Evolutionary conservation across 1,140 invertebrate species (phyloP), one percentile per base, ranked within the genome.

Genomic region (Monomorium pharaonis): DNA sequence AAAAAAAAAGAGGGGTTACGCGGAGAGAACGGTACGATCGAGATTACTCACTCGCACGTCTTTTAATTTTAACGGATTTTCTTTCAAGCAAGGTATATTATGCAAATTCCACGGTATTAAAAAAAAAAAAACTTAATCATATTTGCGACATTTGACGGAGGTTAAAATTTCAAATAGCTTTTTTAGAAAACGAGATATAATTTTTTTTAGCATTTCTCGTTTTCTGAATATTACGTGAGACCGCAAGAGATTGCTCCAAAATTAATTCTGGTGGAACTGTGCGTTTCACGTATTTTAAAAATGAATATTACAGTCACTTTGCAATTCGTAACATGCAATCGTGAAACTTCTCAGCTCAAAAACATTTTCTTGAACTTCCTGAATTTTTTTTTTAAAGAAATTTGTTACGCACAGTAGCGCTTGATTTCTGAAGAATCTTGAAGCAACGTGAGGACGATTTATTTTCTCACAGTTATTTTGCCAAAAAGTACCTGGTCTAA

Each of bases 401-500:
- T 72, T 58, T 12, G 12, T 83, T 47, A 56, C n/a, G 37, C 24
- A 21, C 33, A 12, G 5, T 0, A 72, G 24, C 16, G 30, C 1
- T 0, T 2, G n/a, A 21, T 37, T 63, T 70, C 30, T 5, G 16
- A 18, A 10, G 4, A 58, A 58, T 14, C 37, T 72, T 47, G 51
- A 42, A 14, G 76, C 18, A 44, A 44, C 10, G 18, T 21, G 58
- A 24, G 33, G 24, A 72, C 51, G 27, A 83, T 72, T 47, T 58
- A 21, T 56, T 58, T 83, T 14, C 9, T 37, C 14, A 16, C 42
- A 33, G 37, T 24, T 81, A 58, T 81, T 56, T 16, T 37, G 49
- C 67, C 24, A 33, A 72, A 78, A 74, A 58, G 27, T 74, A 74
- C 24, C 51, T 33, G 12, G 21, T 49, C 44, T 47, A 24, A 74